phyloP scores from a whole-genome alignment of 2,888 invertebrate genomes.

The Drosophila dives region DNA sequence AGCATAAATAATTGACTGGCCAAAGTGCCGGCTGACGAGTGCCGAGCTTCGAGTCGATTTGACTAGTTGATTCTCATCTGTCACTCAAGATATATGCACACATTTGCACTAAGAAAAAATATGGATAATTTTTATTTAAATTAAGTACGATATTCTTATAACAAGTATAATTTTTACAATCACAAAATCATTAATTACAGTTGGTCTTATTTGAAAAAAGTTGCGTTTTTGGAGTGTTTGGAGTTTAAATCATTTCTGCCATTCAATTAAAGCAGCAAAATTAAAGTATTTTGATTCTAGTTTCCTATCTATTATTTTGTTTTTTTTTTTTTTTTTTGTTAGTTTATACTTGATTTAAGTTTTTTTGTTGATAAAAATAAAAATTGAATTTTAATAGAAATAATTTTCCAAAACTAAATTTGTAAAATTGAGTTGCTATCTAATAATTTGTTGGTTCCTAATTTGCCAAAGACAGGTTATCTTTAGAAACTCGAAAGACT shows the following conservation, averaged over 20 bases:
- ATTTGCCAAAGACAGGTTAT: too few relatives aligned
- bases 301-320: too few relatives aligned
- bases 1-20: conserved; percentile 77
- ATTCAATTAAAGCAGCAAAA: background rate
- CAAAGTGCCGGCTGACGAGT: conserved; percentile 63
- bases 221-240: background rate
- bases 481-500: too few relatives aligned
- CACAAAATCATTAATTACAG: background rate
- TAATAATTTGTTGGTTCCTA: too few relatives aligned
- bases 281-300: background rate
- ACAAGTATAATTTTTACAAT: background rate
- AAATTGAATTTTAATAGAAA: background rate
- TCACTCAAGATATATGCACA: conserved; percentile 31
- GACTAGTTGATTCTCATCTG: conserved; percentile 32
- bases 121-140: background rate
- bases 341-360: too few relatives aligned
- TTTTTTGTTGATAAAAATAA: background rate
- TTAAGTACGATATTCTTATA: background rate
- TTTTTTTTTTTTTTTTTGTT: too few relatives aligned
- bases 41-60: conserved; percentile 47
- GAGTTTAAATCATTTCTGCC: background rate
- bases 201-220: background rate
- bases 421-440: too few relatives aligned
- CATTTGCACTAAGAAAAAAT: conserved; percentile 1
- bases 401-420: background rate